These are phyloP conservation scores for Reinhardtius hippoglossoides DNA, from an alignment of 2,113 vertebrate species.

Conservation along the genomic window DNA sequence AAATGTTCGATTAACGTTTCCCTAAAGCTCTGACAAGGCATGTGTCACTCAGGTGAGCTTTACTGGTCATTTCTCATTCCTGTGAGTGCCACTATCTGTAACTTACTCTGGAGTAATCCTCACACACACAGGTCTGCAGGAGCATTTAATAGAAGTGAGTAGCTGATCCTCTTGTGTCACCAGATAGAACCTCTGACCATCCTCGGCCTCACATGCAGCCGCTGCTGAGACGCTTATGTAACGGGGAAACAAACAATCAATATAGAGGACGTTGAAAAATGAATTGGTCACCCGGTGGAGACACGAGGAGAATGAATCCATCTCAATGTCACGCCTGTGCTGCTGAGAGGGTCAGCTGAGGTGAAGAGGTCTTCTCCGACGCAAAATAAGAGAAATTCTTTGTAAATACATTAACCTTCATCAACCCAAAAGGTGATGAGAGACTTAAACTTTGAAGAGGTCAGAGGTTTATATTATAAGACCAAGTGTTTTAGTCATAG, in stretches of 20 bases:
- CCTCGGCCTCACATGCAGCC: neutral
- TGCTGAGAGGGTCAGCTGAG: neutral
- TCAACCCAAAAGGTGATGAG: no score
- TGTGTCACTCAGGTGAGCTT: constrained; percentile 13
- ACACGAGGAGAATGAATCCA: neutral
- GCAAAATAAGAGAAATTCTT: neutral
- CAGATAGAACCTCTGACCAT: constrained; percentile 62
- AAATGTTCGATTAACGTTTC: constrained; percentile 2
- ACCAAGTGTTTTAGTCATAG: no score
- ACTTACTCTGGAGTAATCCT: constrained; percentile 56
- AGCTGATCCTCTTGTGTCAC: constrained; percentile 56
- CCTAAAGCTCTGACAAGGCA: constrained; percentile 16
- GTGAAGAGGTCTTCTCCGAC: neutral
- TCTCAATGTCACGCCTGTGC: neutral
- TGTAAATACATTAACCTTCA: no score
- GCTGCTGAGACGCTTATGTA: constrained; percentile 33
- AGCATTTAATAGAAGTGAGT: constrained; percentile 58
- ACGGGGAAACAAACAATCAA: constrained; percentile 37
- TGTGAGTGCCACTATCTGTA: constrained; percentile 41
- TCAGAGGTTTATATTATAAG: no score
- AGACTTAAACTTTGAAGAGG: no score
- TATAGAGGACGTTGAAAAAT: constrained; percentile 1
- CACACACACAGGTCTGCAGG: constrained; percentile 41
- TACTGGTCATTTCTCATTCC: constrained; percentile 51
- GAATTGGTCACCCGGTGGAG: neutral